A percentile compares a stretch with the other conserved stretches of the same genome.
Conservation (phyloP, 2,113 vertebrate genomes). For the Mobula birostris region DNA sequence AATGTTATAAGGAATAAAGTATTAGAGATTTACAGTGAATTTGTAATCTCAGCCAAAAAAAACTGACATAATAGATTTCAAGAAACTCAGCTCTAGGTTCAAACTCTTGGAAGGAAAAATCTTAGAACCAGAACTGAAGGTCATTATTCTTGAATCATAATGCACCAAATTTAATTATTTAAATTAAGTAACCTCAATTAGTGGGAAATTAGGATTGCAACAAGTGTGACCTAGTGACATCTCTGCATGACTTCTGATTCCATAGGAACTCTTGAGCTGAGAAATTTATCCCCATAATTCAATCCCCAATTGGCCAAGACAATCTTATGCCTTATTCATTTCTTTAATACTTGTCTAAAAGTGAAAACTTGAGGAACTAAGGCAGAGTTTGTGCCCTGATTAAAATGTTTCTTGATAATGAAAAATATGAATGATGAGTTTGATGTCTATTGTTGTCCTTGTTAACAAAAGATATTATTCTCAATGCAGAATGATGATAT, state of each 20-base stretch:
- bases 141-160: background rate
- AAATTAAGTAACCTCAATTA: background rate
- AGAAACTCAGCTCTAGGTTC: background rate
- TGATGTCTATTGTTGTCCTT: background rate
- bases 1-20: background rate
- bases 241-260: background rate
- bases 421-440: too few species aligned
- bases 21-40: background rate
- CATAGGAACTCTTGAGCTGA: background rate
- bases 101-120: background rate
- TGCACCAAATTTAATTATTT: conserved; percentile 17
- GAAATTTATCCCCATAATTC: background rate
- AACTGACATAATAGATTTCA: background rate
- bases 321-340: too few species aligned
- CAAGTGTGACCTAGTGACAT: background rate
- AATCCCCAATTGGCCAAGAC: background rate
- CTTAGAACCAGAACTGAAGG: background rate
- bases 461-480: background rate
- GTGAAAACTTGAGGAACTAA: background rate
- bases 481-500: background rate
- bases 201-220: background rate
- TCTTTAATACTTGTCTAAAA: background rate
- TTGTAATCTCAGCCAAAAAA: background rate
- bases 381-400: background rate
- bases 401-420: background rate